Conservation (phyloP, 1,140 invertebrate genomes). For the Argopecten irradians region DNA sequence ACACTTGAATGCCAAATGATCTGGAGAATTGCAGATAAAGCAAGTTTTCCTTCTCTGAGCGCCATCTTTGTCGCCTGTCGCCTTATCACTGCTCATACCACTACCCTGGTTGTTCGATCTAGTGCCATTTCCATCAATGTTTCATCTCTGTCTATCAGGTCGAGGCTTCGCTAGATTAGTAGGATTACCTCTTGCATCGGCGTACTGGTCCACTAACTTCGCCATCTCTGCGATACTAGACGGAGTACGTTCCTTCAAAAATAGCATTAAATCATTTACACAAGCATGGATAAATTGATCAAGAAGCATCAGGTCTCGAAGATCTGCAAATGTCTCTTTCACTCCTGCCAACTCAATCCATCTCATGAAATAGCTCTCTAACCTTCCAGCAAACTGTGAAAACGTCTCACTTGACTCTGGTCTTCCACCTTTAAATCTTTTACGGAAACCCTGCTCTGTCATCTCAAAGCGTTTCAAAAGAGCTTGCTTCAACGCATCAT, state of each 20-base stretch:
- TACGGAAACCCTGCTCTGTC: slow-evolving; percentile 37
- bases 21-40: neutral
- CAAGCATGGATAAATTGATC: neutral
- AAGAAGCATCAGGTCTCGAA: neutral
- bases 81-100: too few relatives aligned
- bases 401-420: slow-evolving; percentile 34
- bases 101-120: too few relatives aligned
- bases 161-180: neutral
- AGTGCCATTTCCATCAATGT: too few relatives aligned
- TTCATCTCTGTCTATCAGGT: neutral
- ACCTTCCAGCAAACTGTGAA: neutral
- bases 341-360: neutral
- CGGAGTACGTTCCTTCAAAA: neutral
- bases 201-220: neutral
- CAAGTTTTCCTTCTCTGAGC: neutral
- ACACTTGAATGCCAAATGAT: neutral
- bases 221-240: neutral
- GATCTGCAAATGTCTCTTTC: neutral
- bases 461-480: slow-evolving; percentile 42
- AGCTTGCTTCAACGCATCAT: slow-evolving; percentile 41
- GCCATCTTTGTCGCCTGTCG: too few relatives aligned
- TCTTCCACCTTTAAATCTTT: neutral
- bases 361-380: neutral
- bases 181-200: neutral
- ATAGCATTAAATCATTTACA: neutral